A percentile compares a stretch with the other conserved stretches of the same genome.
phyloP scores from a whole-genome alignment of 1,140 invertebrate genomes.

The Cyrtorhinus lividipennis region DNA sequence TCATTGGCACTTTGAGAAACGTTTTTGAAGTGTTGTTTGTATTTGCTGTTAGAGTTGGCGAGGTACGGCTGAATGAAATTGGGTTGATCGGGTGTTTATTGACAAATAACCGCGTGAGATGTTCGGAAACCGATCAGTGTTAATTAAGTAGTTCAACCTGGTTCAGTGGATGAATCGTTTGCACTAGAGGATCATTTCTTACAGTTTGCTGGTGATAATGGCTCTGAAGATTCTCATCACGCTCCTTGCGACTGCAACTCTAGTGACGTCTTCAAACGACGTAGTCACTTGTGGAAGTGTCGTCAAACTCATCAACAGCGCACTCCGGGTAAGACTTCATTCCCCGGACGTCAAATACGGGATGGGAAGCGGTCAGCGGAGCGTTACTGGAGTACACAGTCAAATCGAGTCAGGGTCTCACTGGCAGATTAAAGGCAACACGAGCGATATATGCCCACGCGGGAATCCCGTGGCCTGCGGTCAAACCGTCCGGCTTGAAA shows the following conservation, averaged over 20 bases:
- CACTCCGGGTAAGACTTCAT: neutral
- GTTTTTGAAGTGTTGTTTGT: too few relatives aligned
- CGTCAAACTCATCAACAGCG: neutral
- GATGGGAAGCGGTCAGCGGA: slow-evolving; percentile 8
- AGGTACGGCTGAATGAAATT: too few relatives aligned
- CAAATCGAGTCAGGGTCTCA: neutral
- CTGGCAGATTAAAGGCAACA: neutral
- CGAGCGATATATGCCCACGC: neutral
- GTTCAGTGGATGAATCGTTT: too few relatives aligned
- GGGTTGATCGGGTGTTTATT: too few relatives aligned
- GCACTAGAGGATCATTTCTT: too few relatives aligned
- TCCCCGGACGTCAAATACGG: slow-evolving; percentile 6
- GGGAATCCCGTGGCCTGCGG: slow-evolving; percentile 5
- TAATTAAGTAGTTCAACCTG: too few relatives aligned
- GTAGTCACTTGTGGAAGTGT: slow-evolving; percentile 12
- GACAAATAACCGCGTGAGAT: too few relatives aligned
- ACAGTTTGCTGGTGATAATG: too few relatives aligned
- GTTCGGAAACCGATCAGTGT: too few relatives aligned
- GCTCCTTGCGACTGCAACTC: neutral
- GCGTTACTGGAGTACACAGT: neutral
- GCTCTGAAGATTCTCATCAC: too few relatives aligned
- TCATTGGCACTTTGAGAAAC: too few relatives aligned
- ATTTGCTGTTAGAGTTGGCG: too few relatives aligned
- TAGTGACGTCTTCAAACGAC: neutral
- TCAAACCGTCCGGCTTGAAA: slow-evolving; percentile 4